A percentile compares a stretch with the other conserved stretches of the same genome.
Evolutionary conservation across 2,113 vertebrate genomes (phyloP).

Genomic region (Semnornis frantzii): DNA sequence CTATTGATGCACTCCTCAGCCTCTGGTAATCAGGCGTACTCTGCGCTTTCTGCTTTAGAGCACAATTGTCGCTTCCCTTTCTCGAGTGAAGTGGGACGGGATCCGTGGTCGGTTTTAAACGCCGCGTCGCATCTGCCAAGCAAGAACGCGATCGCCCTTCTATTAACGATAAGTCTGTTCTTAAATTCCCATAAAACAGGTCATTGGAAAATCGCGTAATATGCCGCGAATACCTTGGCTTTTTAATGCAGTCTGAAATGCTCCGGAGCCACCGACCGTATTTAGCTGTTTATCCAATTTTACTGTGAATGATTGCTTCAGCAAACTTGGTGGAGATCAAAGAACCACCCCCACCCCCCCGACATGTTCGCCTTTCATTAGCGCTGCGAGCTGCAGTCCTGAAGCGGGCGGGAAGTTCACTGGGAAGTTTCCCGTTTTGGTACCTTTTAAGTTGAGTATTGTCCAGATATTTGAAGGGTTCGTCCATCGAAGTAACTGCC

Average conservation of each 20-base stretch:
- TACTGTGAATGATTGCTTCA: constrained; percentile 61
- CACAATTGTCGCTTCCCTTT: constrained; percentile 1
- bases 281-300: constrained; percentile 69
- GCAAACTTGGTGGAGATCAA: constrained; percentile 71
- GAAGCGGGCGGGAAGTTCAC: background rate
- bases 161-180: constrained; percentile 8
- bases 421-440: constrained; percentile 41
- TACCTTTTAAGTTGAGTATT: constrained; percentile 1
- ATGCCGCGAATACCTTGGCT: constrained; percentile 33
- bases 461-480: constrained; percentile 16
- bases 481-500: background rate
- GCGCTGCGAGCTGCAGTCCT: background rate
- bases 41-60: constrained; percentile 28
- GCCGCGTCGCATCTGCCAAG: constrained; percentile 3
- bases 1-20: background rate
- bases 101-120: background rate
- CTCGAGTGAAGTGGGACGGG: background rate
- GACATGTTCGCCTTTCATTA: constrained; percentile 49
- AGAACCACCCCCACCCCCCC: background rate
- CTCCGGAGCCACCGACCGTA: constrained; percentile 50
- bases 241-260: constrained; percentile 55
- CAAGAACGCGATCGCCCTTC: background rate
- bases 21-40: constrained; percentile 16
- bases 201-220: constrained; percentile 53
- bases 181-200: constrained; percentile 64